Evolutionary conservation across 2,113 vertebrate species (phyloP).

Genomic region (Corythaeola cristata): DNA sequence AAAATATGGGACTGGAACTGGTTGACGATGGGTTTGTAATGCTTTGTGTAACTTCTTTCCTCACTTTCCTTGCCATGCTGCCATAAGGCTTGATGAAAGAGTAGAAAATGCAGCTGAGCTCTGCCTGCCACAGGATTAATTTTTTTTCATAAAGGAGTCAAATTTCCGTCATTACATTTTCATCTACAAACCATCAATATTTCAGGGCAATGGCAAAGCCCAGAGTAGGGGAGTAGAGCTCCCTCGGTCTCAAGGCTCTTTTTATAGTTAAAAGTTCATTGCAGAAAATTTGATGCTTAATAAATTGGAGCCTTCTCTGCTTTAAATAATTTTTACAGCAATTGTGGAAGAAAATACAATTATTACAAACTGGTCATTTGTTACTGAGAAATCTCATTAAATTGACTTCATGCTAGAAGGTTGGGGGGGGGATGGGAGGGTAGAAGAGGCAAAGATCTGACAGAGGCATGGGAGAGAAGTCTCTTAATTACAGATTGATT

Average conservation of each 20-base stretch:
- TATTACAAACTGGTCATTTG: conserved; percentile 80
- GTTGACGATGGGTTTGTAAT: background rate
- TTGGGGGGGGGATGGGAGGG: background rate
- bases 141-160: conserved; percentile 61
- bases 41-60: background rate
- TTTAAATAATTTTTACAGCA: conserved; percentile 74
- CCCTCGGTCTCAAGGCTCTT: background rate
- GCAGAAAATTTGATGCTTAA: conserved; percentile 77
- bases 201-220: conserved; percentile 53
- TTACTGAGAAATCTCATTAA: conserved; percentile 80
- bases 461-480: background rate
- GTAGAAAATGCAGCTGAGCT: background rate
- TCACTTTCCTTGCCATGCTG: background rate
- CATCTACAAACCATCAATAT: conserved; percentile 53
- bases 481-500: conserved; percentile 76
- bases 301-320: conserved; percentile 74
- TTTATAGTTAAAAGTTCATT: conserved; percentile 66
- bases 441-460: background rate
- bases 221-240: conserved; percentile 24
- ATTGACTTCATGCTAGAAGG: conserved; percentile 62
- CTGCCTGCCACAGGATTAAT: background rate
- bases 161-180: background rate
- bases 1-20: background rate
- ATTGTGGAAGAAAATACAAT: conserved; percentile 76
- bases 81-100: background rate